phyloP scores from a whole-genome alignment of 2,888 invertebrate genomes.

The Leucoma salicis region DNA sequence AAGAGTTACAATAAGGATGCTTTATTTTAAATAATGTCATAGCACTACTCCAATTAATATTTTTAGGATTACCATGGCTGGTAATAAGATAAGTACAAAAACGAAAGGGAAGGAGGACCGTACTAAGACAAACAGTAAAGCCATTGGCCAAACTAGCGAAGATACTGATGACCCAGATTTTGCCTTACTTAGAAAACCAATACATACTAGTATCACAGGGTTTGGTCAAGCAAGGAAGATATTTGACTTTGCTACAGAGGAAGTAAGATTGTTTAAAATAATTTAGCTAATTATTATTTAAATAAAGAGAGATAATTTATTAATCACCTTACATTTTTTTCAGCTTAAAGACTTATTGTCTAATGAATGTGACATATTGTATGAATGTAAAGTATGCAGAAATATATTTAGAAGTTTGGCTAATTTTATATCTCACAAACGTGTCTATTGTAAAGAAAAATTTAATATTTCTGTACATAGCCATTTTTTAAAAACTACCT shows the following conservation, averaged over 20 bases:
- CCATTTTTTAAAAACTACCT: slow-evolving; percentile 66
- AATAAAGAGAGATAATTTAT: background rate
- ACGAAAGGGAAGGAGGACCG: slow-evolving; percentile 67
- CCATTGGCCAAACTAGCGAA: slow-evolving; percentile 52
- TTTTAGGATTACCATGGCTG: slow-evolving; percentile 60
- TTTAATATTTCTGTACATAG: slow-evolving; percentile 72
- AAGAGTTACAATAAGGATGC: no score
- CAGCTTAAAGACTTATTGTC: slow-evolving; percentile 88
- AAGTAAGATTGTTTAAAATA: slow-evolving; percentile 73
- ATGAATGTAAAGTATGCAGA: slow-evolving; percentile 94
- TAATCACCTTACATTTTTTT: slow-evolving; percentile 31
- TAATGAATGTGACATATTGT: slow-evolving; percentile 93
- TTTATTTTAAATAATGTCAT: background rate
- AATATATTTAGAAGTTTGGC: slow-evolving; percentile 93
- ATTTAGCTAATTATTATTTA: background rate
- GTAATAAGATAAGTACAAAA: slow-evolving; percentile 68
- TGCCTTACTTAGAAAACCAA: slow-evolving; percentile 84
- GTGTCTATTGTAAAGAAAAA: slow-evolving; percentile 88
- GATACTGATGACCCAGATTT: slow-evolving; percentile 75
- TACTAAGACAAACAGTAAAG: slow-evolving; percentile 54
- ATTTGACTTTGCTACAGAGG: slow-evolving; percentile 88
- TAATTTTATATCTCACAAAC: slow-evolving; percentile 94
- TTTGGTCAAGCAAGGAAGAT: slow-evolving; percentile 87
- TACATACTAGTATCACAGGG: slow-evolving; percentile 86
- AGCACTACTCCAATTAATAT: background rate